Conservation (phyloP, 1,140 invertebrate genomes). For the Steinernema khuongi region DNA sequence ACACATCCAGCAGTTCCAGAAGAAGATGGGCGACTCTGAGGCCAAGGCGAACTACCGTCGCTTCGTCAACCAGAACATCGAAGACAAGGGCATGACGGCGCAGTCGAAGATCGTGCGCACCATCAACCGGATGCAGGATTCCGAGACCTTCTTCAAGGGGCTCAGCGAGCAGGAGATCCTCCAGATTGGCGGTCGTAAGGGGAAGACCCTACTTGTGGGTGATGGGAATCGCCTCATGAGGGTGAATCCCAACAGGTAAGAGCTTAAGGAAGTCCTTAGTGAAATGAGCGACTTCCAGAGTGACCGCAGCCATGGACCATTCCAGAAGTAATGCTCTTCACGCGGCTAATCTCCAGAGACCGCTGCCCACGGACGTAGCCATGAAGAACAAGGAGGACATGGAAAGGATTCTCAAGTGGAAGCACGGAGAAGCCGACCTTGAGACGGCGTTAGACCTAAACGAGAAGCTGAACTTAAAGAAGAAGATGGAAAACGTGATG, state of each 20-base stretch:
- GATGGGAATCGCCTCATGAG: background rate
- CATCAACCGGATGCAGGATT: conserved; percentile 19
- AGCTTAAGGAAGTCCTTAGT: background rate
- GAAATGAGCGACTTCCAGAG: background rate
- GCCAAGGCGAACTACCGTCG: background rate
- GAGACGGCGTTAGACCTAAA: no score
- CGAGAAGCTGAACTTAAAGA: no score
- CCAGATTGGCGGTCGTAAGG: conserved; percentile 1
- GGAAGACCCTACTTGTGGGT: background rate
- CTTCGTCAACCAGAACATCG: conserved; percentile 16
- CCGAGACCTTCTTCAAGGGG: conserved; percentile 1
- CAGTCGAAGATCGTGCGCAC: conserved; percentile 20
- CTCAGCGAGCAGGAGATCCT: background rate
- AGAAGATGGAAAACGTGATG: no score
- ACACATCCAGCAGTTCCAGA: conserved; percentile 12
- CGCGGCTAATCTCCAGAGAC: no score
- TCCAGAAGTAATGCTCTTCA: no score
- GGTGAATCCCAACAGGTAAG: background rate
- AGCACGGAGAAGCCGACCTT: no score
- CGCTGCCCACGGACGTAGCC: no score
- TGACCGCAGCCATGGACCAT: background rate
- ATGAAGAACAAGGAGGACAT: background rate
- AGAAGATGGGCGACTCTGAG: background rate
- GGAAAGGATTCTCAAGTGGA: background rate
- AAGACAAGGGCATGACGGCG: background rate